phyloP scores from a whole-genome alignment of 2,113 vertebrate genomes.

The Apodemus speciosus region DNA sequence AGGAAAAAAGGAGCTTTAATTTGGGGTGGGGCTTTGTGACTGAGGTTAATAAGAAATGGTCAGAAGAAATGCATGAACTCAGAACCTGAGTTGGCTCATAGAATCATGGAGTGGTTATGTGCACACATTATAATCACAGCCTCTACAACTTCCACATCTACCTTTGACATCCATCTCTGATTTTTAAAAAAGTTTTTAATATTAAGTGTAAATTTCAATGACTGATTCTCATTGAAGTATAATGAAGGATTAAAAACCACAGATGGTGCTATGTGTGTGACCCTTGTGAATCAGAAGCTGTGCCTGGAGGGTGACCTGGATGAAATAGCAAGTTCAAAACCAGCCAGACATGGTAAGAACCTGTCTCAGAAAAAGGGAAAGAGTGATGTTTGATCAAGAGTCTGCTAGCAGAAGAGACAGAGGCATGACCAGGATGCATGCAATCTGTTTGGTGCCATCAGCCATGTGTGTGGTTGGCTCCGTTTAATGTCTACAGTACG shows the following conservation, averaged over 20 bases:
- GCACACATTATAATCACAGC: neutral
- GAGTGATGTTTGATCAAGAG: neutral
- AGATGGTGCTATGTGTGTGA: neutral
- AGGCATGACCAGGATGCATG: neutral
- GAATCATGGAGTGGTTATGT: neutral
- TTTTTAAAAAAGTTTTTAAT: neutral
- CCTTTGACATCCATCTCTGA: neutral
- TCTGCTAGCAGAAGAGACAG: neutral
- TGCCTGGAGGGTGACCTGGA: neutral
- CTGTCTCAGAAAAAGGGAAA: neutral
- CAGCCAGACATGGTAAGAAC: neutral
- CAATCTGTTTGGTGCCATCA: neutral
- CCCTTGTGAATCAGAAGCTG: neutral
- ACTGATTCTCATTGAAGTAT: neutral
- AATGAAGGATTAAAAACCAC: too few relatives aligned
- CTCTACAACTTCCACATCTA: neutral
- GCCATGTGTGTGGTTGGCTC: accelerated
- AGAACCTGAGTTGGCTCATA: neutral
- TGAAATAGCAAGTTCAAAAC: neutral
- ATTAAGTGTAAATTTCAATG: neutral
- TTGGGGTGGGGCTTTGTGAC: neutral
- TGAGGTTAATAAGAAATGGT: neutral
- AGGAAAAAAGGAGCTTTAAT: neutral
- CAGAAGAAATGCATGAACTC: neutral
- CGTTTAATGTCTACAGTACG: neutral